Evolutionary conservation across 1,140 invertebrate genomes (phyloP).

Genomic region (Solenopsis fugax): DNA sequence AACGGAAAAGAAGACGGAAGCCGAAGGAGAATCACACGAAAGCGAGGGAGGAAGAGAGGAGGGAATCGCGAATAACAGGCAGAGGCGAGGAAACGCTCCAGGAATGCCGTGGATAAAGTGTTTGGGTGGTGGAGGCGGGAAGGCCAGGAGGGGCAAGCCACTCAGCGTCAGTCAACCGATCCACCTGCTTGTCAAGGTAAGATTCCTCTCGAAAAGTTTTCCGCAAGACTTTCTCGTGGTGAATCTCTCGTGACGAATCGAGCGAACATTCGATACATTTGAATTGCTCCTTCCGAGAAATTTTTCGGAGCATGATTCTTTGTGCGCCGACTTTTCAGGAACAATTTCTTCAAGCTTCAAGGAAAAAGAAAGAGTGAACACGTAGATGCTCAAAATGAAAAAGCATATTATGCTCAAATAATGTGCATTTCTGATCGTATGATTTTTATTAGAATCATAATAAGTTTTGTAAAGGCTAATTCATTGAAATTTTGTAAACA

Average conservation of each 20-base stretch:
- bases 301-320: not conserved
- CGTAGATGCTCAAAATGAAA: not conserved
- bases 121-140: slow-evolving; percentile 83
- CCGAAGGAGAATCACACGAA: slow-evolving; percentile 23
- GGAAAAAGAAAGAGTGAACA: not conserved
- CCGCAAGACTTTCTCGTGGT: slow-evolving; percentile 38
- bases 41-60: slow-evolving; percentile 13
- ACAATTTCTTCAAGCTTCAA: not conserved
- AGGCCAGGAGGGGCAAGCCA: slow-evolving; percentile 83
- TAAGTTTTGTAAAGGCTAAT: not conserved
- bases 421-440: not conserved
- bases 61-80: slow-evolving; percentile 60
- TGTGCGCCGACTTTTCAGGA: not conserved
- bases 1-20: slow-evolving; percentile 34
- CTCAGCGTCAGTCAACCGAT: slow-evolving; percentile 86
- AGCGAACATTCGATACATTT: slow-evolving; percentile 22
- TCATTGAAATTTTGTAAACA: not conserved
- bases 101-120: slow-evolving; percentile 87
- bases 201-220: slow-evolving; percentile 61
- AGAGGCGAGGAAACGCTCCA: slow-evolving; percentile 73
- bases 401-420: not conserved
- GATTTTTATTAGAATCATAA: not conserved
- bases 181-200: slow-evolving; percentile 86
- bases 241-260: slow-evolving; percentile 16
- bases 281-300: not conserved